phyloP scores from a whole-genome alignment of 2,888 invertebrate species.

The Adela reaumurella region DNA sequence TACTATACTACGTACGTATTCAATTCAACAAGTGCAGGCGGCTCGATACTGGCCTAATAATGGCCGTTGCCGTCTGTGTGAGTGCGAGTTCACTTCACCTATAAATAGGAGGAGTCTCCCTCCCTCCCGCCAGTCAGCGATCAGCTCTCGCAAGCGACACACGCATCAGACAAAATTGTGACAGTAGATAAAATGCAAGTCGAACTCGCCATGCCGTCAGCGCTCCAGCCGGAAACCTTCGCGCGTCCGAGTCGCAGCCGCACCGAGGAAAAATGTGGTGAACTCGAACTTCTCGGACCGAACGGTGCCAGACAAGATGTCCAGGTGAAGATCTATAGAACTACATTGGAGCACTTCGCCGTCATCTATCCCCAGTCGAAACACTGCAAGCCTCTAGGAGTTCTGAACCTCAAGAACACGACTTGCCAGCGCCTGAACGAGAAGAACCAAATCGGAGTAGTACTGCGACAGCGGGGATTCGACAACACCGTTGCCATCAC shows the following conservation, averaged over 20 bases:
- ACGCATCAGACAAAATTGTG: background rate
- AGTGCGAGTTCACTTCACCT: background rate
- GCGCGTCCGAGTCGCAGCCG: constrained; percentile 20
- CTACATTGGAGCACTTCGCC: constrained; percentile 62
- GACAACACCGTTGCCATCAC: constrained; percentile 59
- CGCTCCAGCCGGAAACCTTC: background rate
- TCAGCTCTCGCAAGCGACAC: background rate
- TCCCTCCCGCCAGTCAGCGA: background rate
- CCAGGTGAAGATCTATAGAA: constrained; percentile 61
- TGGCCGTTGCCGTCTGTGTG: background rate
- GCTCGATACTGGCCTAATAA: background rate
- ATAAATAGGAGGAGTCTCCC: background rate
- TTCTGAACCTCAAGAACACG: constrained; percentile 60
- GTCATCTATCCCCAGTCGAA: constrained; percentile 64
- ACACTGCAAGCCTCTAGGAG: constrained; percentile 58
- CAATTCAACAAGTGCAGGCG: background rate
- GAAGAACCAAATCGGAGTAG: constrained; percentile 34
- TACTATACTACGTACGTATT: too few relatives aligned
- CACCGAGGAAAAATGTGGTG: constrained; percentile 62
- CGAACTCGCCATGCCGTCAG: background rate
- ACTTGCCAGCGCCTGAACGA: constrained; percentile 50
- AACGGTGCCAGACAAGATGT: constrained; percentile 59
- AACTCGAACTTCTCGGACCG: constrained; percentile 55
- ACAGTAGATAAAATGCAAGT: background rate
- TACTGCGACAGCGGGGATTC: constrained; percentile 60